A percentile compares a stretch with the other conserved stretches of the same genome.
phyloP scores from a whole-genome alignment of 2,888 invertebrate genomes.

The Heliconius ismenius region DNA sequence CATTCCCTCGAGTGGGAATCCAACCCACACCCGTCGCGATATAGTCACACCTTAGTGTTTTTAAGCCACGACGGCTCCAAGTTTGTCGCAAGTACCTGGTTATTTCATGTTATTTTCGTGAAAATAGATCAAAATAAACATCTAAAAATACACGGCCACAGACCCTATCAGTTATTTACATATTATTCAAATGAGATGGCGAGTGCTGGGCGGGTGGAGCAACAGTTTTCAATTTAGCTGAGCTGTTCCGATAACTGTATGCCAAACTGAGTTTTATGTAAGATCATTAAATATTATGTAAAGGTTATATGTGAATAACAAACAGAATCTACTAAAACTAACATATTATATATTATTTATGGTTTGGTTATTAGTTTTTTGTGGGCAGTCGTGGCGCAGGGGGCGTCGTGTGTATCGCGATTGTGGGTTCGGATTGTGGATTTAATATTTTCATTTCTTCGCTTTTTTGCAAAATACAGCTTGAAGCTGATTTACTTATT shows the following conservation, averaged over 20 bases:
- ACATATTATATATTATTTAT: no score
- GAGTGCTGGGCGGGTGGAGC: neutral
- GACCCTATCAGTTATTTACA: conserved; percentile 15
- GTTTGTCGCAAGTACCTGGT: no score
- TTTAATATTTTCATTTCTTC: no score
- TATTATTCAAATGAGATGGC: conserved; percentile 25
- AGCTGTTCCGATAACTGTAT: conserved; percentile 26
- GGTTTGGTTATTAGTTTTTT: no score
- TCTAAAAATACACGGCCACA: conserved; percentile 2
- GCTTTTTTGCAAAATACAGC: no score
- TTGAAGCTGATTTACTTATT: neutral
- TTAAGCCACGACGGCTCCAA: no score
- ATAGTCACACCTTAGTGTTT: no score
- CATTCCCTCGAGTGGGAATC: no score
- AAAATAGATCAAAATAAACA: neutral
- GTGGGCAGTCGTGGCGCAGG: no score
- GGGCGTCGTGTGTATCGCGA: no score
- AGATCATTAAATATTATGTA: conserved; percentile 13
- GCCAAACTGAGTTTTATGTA: conserved; percentile 6
- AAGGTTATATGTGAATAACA: neutral
- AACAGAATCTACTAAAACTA: neutral
- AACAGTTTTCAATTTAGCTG: conserved; percentile 30
- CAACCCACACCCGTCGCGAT: no score
- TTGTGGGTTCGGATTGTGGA: no score
- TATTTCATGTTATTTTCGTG: neutral